These are phyloP conservation scores for Chiloscyllium punctatum DNA, from an alignment of 2,797 vertebrate species.

Conservation along the genomic window DNA sequence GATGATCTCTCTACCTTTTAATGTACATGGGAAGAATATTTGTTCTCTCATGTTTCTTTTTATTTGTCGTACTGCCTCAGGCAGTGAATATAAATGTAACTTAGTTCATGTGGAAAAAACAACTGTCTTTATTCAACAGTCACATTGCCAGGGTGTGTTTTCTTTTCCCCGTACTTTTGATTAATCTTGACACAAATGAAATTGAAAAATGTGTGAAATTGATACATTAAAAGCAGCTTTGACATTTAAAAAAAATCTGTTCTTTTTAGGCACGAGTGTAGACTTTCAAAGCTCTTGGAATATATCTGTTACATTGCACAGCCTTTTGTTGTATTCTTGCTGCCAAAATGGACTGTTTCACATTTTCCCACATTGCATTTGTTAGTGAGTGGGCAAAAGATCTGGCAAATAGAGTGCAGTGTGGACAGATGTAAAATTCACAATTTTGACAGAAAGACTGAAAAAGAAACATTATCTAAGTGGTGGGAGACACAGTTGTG, in stretches of 20 bases:
- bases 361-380: too few relatives aligned
- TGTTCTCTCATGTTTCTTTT: neutral
- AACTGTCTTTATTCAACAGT: slow-evolving; percentile 32
- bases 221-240: neutral
- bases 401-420: too few relatives aligned
- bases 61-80: slow-evolving; percentile 15
- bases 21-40: neutral
- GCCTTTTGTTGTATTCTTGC: too few relatives aligned
- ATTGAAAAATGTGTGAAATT: slow-evolving; percentile 18
- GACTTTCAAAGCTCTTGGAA: neutral
- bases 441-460: too few relatives aligned
- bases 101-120: slow-evolving; percentile 17
- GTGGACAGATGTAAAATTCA: too few relatives aligned
- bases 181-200: slow-evolving; percentile 27
- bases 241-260: neutral
- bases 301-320: neutral
- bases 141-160: neutral
- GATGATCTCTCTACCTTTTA: neutral
- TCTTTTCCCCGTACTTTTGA: neutral
- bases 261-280: neutral
- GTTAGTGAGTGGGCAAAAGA: too few relatives aligned
- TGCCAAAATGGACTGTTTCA: too few relatives aligned
- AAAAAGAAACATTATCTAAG: too few relatives aligned
- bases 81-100: slow-evolving; percentile 32
- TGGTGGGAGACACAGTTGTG: too few relatives aligned